phyloP scores from a whole-genome alignment of 1,140 invertebrate species.

The Achatina immaculata region DNA sequence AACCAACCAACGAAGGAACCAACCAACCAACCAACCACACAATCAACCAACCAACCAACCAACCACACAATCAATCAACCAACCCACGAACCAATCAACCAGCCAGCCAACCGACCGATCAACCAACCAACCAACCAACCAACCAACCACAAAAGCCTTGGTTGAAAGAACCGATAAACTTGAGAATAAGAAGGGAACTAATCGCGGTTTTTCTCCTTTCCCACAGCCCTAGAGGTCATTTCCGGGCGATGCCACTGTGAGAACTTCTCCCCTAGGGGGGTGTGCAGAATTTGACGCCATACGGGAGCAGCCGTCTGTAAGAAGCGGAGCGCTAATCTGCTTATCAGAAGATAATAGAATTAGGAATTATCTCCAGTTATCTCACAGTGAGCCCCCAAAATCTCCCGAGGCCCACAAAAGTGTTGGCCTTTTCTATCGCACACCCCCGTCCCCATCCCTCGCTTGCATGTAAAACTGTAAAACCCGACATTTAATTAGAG shows the following conservation, averaged over 20 bases:
- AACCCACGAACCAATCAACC: too few species aligned
- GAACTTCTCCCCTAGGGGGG: background rate
- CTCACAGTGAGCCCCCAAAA: background rate
- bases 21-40: too few species aligned
- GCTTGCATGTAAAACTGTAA: too few species aligned
- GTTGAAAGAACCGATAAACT: too few species aligned
- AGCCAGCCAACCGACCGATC: too few species aligned
- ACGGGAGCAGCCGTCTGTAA: slow-evolving; percentile 5
- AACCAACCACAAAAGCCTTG: too few species aligned
- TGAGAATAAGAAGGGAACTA: too few species aligned
- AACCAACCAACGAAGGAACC: too few species aligned
- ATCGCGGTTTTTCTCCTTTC: background rate
- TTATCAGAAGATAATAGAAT: slow-evolving; percentile 22
- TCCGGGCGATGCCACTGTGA: slow-evolving; percentile 22
- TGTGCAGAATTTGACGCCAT: slow-evolving; percentile 12
- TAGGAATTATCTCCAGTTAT: slow-evolving; percentile 20
- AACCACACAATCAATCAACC: too few species aligned
- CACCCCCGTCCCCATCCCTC: background rate
- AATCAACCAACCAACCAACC: too few species aligned
- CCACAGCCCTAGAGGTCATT: slow-evolving; percentile 26
- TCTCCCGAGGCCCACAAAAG: background rate
- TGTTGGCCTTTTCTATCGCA: slow-evolving; percentile 5
- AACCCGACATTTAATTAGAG: too few species aligned
- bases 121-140: too few species aligned
- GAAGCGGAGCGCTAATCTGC: slow-evolving; percentile 8